Evolutionary conservation across 2,797 vertebrate species (phyloP).

Genomic region (Lindbergichthys nudifrons): DNA sequence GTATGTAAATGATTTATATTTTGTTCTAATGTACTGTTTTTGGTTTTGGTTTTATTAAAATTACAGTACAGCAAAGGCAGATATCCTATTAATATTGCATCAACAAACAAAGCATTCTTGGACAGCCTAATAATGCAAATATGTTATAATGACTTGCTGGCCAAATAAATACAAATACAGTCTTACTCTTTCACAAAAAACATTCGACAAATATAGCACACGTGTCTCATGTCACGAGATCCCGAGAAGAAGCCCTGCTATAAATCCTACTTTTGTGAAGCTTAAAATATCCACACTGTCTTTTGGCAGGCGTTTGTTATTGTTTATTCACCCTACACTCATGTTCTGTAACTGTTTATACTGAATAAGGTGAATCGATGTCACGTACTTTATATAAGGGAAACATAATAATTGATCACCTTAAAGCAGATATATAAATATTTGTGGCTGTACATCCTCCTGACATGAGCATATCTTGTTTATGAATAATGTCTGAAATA

Average conservation of each 20-base stretch:
- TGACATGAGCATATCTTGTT: background rate
- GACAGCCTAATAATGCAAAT: background rate
- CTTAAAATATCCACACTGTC: background rate
- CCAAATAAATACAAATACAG: background rate
- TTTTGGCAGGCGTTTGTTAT: background rate
- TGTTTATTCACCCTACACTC: background rate
- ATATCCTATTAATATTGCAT: background rate
- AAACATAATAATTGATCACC: slow-evolving; percentile 11
- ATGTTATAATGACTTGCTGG: background rate
- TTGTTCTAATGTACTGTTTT: background rate
- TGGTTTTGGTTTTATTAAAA: background rate
- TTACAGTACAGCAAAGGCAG: background rate
- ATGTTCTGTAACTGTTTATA: background rate
- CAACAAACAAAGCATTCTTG: rapidly evolving
- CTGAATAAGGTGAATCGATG: slow-evolving; percentile 8
- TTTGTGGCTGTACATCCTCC: background rate
- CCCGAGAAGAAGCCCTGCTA: background rate
- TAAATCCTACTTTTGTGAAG: background rate
- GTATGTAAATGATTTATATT: background rate
- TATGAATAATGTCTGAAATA: slow-evolving; percentile 25
- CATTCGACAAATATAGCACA: background rate
- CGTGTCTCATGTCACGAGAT: background rate
- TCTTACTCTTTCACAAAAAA: background rate
- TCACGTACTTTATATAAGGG: slow-evolving; percentile 2
- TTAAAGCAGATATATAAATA: background rate